A percentile compares a stretch with the other conserved stretches of the same genome.
Conservation (phyloP, 1,140 invertebrate genomes). For the Megalopta genalis region DNA sequence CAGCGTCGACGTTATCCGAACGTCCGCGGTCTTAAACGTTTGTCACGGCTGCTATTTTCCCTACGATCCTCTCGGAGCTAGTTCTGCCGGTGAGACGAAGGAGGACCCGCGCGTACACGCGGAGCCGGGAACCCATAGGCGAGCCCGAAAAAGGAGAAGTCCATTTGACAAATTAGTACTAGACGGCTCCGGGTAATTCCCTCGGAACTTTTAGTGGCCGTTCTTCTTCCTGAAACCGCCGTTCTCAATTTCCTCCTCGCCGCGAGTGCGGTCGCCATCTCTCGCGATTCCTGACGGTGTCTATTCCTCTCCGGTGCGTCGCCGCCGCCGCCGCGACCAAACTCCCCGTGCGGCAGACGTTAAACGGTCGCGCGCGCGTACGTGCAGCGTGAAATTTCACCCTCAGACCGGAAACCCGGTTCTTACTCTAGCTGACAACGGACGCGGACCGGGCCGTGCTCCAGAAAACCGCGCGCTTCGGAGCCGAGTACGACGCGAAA, state of each 20-base stretch:
- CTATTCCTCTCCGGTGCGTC: no score
- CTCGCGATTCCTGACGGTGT: no score
- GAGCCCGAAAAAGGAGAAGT: conserved; percentile 25
- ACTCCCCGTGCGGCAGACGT: conserved; percentile 15
- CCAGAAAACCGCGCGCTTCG: no score
- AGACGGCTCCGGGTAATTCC: conserved; percentile 40
- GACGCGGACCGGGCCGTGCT: no score
- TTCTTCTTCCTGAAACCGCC: conserved; percentile 34
- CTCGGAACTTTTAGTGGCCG: conserved; percentile 36
- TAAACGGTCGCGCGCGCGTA: conserved; percentile 32
- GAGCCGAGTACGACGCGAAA: no score
- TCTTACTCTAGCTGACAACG: background rate
- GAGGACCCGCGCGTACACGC: no score
- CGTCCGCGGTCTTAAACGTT: no score
- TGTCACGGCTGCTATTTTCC: no score
- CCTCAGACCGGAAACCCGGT: conserved; percentile 3
- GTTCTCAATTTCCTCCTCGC: conserved; percentile 12
- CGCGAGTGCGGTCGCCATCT: background rate
- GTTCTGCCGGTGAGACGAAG: no score
- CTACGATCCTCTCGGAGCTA: no score
- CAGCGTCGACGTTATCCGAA: no score
- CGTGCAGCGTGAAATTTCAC: conserved; percentile 47
- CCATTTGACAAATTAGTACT: conserved; percentile 46
- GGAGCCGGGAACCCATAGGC: background rate
- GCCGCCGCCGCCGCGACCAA: background rate